Evolutionary conservation across 2,888 invertebrate species (phyloP), one percentile per base, ranked within the genome.

Genomic region (Acanthosepion esculentum): DNA sequence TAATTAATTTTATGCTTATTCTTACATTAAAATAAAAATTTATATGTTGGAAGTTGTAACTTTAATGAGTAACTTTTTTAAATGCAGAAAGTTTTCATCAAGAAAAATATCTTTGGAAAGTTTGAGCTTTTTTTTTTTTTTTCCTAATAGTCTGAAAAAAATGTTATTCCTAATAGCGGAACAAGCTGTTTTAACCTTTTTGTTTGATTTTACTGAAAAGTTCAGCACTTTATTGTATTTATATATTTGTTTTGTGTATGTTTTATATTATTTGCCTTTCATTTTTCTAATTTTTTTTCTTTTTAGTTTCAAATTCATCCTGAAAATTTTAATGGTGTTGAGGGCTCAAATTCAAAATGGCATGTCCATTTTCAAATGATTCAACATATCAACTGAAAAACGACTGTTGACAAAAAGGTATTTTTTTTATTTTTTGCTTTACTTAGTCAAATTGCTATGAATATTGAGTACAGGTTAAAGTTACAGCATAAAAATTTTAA

Each of bases 241-340:
- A 50, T 50, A 50, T 23, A 23, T 6, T 33, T 5, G 0, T 78
- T 15, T 1, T n/a, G 4, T 33, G n/a, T 78, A 33, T 78, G 41
- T n/a, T 23, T 78, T 78, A 78, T n/a, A 59, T 23, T 23, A 59
- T 59, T 59, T 78, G 12, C 20, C n/a, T 78, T 78, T n/a, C n/a
- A n/a, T n/a, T n/a, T 64, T 26, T 64, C 2, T 64, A 5, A 23
- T 26, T 26, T 64, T 23, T 26, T 64, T 78, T 78, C n/a, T 78
- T 78, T 78, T 33, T 33, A 78, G 78, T 78, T 78, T 78, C 78
- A n/a, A 78, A 78, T 78, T 78, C 78, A 78, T 78, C 78, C 78
- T n/a, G 33, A 78, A 78, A 15, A 78, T 78, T 78, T n/a, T n/a
- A n/a, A 33, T 78, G n/a, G n/a, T 78, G n/a, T 78, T 78, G 78